Percentiles rank a stretch among this genome's conserved stretches.
Conservation (phyloP, 2,888 invertebrate species). For the Biston betularia region DNA sequence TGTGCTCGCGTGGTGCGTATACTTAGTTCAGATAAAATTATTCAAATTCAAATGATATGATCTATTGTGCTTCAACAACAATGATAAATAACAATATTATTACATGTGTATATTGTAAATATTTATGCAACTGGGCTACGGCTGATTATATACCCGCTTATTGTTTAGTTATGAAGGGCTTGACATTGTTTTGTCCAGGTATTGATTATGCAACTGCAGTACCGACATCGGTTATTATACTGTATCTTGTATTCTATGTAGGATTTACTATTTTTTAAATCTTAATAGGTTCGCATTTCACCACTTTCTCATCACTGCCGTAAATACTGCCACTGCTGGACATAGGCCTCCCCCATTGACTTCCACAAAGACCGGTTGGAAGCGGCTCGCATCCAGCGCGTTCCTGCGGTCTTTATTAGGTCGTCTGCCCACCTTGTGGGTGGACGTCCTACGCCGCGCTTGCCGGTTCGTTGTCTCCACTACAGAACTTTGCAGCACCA, state of each 20-base stretch:
- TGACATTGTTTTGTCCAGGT: constrained; percentile 41
- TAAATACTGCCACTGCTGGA: no score
- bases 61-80: constrained; percentile 83
- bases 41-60: constrained; percentile 85
- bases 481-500: no score
- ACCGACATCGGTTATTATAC: neutral
- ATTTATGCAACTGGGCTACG: constrained; percentile 76
- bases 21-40: constrained; percentile 82
- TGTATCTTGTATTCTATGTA: neutral
- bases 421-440: no score
- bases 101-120: constrained; percentile 76
- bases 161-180: constrained; percentile 20
- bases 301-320: no score
- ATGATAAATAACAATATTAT: constrained; percentile 82
- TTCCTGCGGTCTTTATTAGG: no score
- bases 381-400: no score
- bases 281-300: no score
- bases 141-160: constrained; percentile 38
- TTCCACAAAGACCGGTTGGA: no score
- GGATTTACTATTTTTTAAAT: no score
- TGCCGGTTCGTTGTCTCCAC: no score
- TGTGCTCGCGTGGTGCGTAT: constrained; percentile 57
- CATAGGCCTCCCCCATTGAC: no score
- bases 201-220: constrained; percentile 6
- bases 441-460: no score